Evolutionary conservation across 1,140 invertebrate species (phyloP), one percentile per base, ranked within the genome.

Genomic region (Drosophila nebulosa): DNA sequence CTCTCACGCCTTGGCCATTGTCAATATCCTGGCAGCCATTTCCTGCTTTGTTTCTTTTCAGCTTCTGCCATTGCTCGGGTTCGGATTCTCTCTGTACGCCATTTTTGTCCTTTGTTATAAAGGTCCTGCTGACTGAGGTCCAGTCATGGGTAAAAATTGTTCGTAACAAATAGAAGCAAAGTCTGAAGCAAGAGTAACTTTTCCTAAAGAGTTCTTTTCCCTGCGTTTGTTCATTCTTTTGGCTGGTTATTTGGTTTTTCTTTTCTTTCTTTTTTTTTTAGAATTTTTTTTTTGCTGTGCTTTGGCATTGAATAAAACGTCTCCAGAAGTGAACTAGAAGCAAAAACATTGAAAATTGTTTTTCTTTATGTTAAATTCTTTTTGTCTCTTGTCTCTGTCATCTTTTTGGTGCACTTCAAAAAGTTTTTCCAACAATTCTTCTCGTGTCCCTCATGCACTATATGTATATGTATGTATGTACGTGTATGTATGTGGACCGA

Each of bases 301-400:
- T 46, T 46, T 81, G 83, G 83, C 83, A 86, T 86, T 86, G 83
- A 86, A 86, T 81, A 76, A 88, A 78, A 61, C 83, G 74, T 78
- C 83, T 65, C 72, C 74, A 32, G 30, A 12, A 32, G 30, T 9
- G 27, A 75, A 78, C 74, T 83, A 69, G 78, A 83, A 88, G 83
- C 78, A 88, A 83, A 74, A 86, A 86, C 83, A 86, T 86, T 86
- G 83, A 75, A 86, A 86, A 86, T 86, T 86, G 81, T 86, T 86
- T 88, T 86, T 79, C 81, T 77, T 78, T 78, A 36, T 57, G 64
- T 71, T 86, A 55, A 67, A 84, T 84, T 85, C 69, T 63, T 65
- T 66, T 68, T 52, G 63, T 18, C 78, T 85, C 78, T 81, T 83
- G 74, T 78, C 83, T 81, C 77, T 63, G 62, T 46, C 39, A 46